Evolutionary conservation across 2,888 invertebrate genomes (phyloP), one percentile per base, ranked within the genome.

Genomic region (Heliothis peltigera): DNA sequence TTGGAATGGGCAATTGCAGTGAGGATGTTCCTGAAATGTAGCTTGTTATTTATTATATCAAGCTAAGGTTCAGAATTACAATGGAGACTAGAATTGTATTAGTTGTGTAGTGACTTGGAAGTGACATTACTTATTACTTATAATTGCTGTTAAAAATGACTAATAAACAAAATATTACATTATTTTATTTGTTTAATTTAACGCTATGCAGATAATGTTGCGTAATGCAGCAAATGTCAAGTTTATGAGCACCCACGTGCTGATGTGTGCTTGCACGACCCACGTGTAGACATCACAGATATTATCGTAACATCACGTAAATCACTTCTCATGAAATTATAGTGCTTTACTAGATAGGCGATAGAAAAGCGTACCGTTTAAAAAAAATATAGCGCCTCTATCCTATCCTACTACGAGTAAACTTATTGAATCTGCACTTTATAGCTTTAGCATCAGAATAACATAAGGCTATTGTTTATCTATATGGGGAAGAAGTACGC

Each of bases 121-220:
- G 80, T 80, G 80, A 79, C 77, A 55, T 79, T 84, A 90, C 90
- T 90, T 91, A 89, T 86, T 77, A 92, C 91, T 91, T 92, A 91
- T 91, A 91, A 92, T 92, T 92, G 87, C 92, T 93, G 93, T 92
- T 89, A 80, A 86, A 87, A 87, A 87, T 86, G 74, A 88, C 85
- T 89, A 92, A 92, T 91, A 89, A 90, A 91, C 77, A 82, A 81
- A 70, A 81, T 67, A 80, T 68, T 81, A 76, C 80, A 77, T 53
- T 68, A 75, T 47, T 55, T 48, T 22, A 42, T 46, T 73, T 63
- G 74, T 77, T 80, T 83, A 39, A 83, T 80, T 85, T 74, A 66
- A 65, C 46, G 39, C 28, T 59, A 39, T 22, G 17, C 44, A 46
- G 22, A 58, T 52, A 52, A 21, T 32, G 53, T 70, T 77, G 65